These are phyloP conservation scores for Mya arenaria DNA, from an alignment of 1,140 invertebrate species.

Conservation along the genomic window DNA sequence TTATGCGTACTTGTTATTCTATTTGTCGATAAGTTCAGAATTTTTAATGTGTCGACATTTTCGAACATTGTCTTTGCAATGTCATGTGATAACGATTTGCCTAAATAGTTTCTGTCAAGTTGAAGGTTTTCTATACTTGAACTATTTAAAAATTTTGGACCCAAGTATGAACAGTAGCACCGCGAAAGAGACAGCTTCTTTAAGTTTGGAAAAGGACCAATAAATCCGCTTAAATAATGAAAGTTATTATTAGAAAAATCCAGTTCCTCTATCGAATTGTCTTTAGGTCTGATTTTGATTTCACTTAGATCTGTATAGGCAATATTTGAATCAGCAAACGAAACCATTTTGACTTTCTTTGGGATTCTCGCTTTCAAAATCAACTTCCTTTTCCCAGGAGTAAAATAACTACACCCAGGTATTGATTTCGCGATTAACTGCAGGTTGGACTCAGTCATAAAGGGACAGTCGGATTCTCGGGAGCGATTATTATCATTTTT, in stretches of 20 bases:
- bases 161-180: too few relatives aligned
- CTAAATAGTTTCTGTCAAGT: too few relatives aligned
- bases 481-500: too few relatives aligned
- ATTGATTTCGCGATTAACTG: background rate
- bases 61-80: too few relatives aligned
- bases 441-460: background rate
- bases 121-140: too few relatives aligned
- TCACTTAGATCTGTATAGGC: background rate
- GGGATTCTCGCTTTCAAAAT: background rate
- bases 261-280: background rate
- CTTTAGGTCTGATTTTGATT: background rate
- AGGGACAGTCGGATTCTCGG: background rate
- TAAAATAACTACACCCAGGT: background rate
- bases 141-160: too few relatives aligned
- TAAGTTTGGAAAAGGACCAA: background rate
- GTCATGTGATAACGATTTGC: too few relatives aligned
- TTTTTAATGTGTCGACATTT: too few relatives aligned
- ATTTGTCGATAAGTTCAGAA: too few relatives aligned
- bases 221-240: background rate
- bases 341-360: background rate
- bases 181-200: too few relatives aligned
- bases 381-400: background rate
- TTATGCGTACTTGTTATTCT: too few relatives aligned
- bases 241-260: too few relatives aligned
- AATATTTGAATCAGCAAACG: background rate